Evolutionary conservation across 2,888 invertebrate genomes (phyloP).

Genomic region (Epiblema foenella): DNA sequence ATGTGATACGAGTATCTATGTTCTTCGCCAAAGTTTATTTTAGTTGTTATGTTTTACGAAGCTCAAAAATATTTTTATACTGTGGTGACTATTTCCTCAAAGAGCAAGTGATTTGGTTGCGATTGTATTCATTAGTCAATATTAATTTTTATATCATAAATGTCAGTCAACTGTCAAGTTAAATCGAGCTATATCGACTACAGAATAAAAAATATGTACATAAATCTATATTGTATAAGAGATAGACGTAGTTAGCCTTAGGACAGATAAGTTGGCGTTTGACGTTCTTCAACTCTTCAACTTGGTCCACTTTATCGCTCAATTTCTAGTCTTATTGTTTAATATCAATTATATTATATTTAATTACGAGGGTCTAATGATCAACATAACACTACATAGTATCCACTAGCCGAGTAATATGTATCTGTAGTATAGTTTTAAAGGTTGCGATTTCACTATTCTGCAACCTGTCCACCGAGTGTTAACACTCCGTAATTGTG

Average conservation of each 20-base stretch:
- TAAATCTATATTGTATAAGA: constrained; percentile 36
- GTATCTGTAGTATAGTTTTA: background rate
- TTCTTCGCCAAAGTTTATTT: constrained; percentile 76
- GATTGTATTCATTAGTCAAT: constrained; percentile 4
- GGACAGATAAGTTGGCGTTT: constrained; percentile 51
- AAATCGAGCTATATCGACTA: constrained; percentile 32
- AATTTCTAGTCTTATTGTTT: constrained; percentile 69
- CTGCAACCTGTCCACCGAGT: background rate
- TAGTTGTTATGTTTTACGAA: constrained; percentile 27
- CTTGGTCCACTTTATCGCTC: constrained; percentile 61
- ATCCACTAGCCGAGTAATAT: background rate
- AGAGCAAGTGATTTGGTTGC: constrained; percentile 13
- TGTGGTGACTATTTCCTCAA: constrained; percentile 6
- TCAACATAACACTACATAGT: background rate
- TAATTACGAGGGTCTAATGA: background rate
- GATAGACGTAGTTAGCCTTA: constrained; percentile 44
- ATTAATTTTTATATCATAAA: background rate
- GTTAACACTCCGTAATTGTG: background rate
- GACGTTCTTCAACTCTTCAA: constrained; percentile 49
- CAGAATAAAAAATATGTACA: constrained; percentile 34
- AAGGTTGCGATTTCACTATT: background rate
- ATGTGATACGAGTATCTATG: constrained; percentile 68
- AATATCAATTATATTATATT: constrained; percentile 20
- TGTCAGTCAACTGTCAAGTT: constrained; percentile 29
- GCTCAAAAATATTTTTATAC: constrained; percentile 26